Evolutionary conservation across 2,113 vertebrate genomes (phyloP), one percentile per base, ranked within the genome.

Genomic region (Colaptes auratus): DNA sequence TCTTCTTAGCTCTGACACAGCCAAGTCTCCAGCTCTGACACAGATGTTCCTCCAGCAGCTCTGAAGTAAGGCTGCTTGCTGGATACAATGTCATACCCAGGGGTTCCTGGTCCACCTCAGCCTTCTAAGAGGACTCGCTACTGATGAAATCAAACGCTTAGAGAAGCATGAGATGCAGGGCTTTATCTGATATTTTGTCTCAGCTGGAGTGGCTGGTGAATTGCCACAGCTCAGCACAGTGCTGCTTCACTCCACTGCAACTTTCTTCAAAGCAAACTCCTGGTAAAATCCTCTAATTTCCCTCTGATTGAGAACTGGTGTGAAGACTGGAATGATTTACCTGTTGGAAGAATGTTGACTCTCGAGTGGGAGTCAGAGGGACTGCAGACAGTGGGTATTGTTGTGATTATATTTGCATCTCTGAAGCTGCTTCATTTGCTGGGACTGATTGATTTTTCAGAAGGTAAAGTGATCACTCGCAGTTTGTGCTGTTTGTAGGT

Each of bases 401-500:
- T 99, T 97, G 98, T 99, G 98, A 98, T 99, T 95, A 98, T 99
- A 96, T 99, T 98, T 89, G 99, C 99, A 10, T 99, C 99, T 67
- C 98, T 99, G 97, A 99, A 99, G 97, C 98, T 99, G 96, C 99
- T 99, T 88, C 99, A 99, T 98, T 97, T 99, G 96, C 98, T 99
- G 96, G 99, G 99, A 97, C 98, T 99, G 97, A 99, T 99, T 98
- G 99, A 98, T 98, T 99, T 99, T 98, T 99, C 99, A 15, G 98
- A 99, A 99, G 99, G 99, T 99, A 99, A 99, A 98, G 97, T 98
- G 97, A 91, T 97, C 88, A 72, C 97, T 98, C 15, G 9, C 94
- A 96, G 92, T 97, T 89, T 86, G 87, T 94, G 90, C 94, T 76
- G 18, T 97, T 91, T 95, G 59, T 94, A 94, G 93, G 93, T 80